A percentile compares a stretch with the other conserved stretches of the same genome.
phyloP scores from a whole-genome alignment of 2,797 vertebrate genomes.

The Naso thynnoides region DNA sequence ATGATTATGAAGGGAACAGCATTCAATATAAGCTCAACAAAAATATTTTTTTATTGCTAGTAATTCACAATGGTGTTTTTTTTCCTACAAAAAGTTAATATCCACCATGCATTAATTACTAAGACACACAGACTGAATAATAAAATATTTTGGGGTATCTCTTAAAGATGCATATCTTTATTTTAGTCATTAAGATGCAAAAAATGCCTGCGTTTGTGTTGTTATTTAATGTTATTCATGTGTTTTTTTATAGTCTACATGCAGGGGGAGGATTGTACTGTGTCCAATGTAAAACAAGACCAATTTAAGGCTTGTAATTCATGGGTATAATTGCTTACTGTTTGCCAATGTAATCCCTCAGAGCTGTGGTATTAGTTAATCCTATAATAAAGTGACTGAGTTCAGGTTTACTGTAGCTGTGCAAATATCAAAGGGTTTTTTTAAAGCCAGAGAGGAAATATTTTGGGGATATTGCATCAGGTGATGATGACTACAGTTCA shows the following conservation, averaged over 20 bases:
- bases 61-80: too few relatives aligned
- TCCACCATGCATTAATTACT: background rate
- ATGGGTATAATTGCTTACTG: constrained; percentile 28
- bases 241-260: background rate
- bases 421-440: background rate
- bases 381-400: constrained; percentile 23
- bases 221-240: background rate
- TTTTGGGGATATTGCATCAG: background rate
- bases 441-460: background rate
- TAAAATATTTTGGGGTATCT: background rate
- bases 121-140: background rate
- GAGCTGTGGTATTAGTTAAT: constrained; percentile 36
- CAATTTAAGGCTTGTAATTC: background rate
- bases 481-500: background rate
- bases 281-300: constrained; percentile 10
- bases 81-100: background rate
- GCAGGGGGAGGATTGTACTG: background rate
- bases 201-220: background rate
- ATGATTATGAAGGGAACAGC: background rate
- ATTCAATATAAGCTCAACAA: background rate
- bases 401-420: background rate
- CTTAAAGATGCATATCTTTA: background rate
- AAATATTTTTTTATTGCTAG: background rate
- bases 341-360: constrained; percentile 27
- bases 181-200: background rate